Percentiles rank a stretch among this genome's conserved stretches.
Conservation (phyloP, 2,113 vertebrate species). For the Osmerus mordax region DNA sequence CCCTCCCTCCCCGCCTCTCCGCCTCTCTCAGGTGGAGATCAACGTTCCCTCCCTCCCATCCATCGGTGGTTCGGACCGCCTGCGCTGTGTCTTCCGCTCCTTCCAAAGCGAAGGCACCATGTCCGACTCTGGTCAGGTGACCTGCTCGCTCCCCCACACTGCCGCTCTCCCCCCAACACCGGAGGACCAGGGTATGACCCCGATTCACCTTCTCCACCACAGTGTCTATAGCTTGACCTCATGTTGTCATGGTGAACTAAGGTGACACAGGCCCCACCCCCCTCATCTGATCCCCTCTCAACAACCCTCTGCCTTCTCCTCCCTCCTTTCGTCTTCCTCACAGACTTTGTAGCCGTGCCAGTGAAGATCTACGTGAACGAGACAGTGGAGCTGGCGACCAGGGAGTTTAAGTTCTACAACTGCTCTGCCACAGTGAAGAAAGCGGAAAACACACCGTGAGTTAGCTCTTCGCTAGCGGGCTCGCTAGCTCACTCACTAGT, state of each 20-base stretch:
- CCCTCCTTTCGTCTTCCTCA: neutral
- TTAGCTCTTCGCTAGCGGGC: slow-evolving; percentile 16
- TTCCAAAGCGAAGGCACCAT: neutral
- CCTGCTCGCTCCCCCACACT: slow-evolving; percentile 58
- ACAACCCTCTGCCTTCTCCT: neutral
- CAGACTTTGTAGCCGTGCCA: slow-evolving; percentile 85
- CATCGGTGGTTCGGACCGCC: slow-evolving; percentile 24
- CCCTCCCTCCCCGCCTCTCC: neutral
- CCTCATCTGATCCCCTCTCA: neutral
- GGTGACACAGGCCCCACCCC: no score
- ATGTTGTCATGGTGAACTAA: no score
- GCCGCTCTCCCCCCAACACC: slow-evolving; percentile 54
- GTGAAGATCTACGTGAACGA: slow-evolving; percentile 67
- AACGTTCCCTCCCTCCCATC: slow-evolving; percentile 55
- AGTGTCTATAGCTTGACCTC: neutral
- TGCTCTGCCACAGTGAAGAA: slow-evolving; percentile 83
- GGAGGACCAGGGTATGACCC: slow-evolving; percentile 52
- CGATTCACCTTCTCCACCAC: neutral
- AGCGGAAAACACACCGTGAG: slow-evolving; percentile 86
- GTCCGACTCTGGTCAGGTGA: slow-evolving; percentile 14
- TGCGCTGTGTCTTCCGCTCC: slow-evolving; percentile 49
- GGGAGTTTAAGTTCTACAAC: slow-evolving; percentile 87
- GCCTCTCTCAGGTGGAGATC: slow-evolving; percentile 59
- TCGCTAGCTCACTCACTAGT: no score
- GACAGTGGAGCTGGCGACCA: slow-evolving; percentile 73